Conservation (phyloP, 2,888 invertebrate genomes). For the Cephus nigrinus region DNA sequence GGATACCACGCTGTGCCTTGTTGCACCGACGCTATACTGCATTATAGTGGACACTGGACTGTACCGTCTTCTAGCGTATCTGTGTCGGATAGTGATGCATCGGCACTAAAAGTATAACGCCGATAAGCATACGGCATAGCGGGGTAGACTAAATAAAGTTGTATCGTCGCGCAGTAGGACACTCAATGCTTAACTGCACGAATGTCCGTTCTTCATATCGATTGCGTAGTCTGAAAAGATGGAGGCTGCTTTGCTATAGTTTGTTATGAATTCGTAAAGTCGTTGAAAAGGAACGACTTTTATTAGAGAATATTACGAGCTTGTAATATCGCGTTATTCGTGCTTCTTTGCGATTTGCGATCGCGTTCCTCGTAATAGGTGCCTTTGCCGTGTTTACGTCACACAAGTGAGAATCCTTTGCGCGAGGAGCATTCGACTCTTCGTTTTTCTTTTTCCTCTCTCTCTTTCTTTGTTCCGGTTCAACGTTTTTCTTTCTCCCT, state of each 20-base stretch:
- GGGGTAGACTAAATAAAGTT: not conserved
- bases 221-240: not conserved
- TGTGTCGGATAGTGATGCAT: not conserved
- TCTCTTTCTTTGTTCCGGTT: not conserved
- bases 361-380: not conserved
- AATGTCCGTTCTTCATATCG: not conserved
- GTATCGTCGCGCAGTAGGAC: not conserved
- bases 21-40: not conserved
- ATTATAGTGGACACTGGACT: not conserved
- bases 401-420: not conserved
- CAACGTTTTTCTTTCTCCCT: not conserved
- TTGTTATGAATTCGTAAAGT: not conserved
- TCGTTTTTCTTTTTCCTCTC: not conserved
- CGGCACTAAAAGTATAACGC: not conserved
- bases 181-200: too few species aligned
- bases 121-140: not conserved
- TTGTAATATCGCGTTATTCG: not conserved
- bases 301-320: not conserved
- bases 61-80: not conserved
- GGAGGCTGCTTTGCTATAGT: not conserved
- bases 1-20: not conserved
- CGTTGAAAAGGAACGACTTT: not conserved
- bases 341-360: not conserved
- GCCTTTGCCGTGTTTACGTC: not conserved
- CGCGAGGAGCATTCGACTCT: not conserved